phyloP scores from a whole-genome alignment of 2,888 invertebrate genomes.

The Cephus sareptanus region DNA sequence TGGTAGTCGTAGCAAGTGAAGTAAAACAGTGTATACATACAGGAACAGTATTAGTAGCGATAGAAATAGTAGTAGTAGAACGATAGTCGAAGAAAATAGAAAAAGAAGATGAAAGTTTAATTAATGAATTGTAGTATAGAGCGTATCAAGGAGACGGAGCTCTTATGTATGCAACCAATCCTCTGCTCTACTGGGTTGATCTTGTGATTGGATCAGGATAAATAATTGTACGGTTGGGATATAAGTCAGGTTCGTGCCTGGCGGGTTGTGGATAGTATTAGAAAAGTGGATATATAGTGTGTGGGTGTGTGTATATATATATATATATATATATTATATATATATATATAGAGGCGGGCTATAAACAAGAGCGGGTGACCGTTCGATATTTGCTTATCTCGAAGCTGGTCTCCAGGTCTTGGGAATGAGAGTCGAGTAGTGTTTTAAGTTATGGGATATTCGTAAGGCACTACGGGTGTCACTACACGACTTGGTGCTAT shows the following conservation, averaged over 20 bases:
- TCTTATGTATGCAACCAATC: slow-evolving; percentile 20
- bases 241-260: slow-evolving; percentile 6
- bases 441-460: slow-evolving; percentile 14
- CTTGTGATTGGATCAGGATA: neutral
- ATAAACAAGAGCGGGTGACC: slow-evolving; percentile 21
- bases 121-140: too few species aligned
- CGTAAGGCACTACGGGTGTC: slow-evolving; percentile 34
- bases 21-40: slow-evolving; percentile 5
- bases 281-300: too few species aligned
- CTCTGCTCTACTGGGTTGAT: slow-evolving; percentile 17
- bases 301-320: neutral
- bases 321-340: neutral
- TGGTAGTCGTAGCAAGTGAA: neutral
- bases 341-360: slow-evolving; percentile 12
- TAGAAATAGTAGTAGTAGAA: slow-evolving; percentile 13
- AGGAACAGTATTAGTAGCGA: neutral
- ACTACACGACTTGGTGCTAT: slow-evolving; percentile 43
- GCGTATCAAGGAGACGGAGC: neutral
- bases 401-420: slow-evolving; percentile 22
- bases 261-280: too few species aligned
- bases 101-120: too few species aligned
- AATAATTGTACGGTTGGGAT: slow-evolving; percentile 8
- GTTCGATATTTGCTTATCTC: neutral
- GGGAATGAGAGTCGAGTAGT: slow-evolving; percentile 12
- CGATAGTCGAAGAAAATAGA: slow-evolving; percentile 6